Conservation (phyloP, 2,797 vertebrate genomes). For the Oreortyx pictus region DNA sequence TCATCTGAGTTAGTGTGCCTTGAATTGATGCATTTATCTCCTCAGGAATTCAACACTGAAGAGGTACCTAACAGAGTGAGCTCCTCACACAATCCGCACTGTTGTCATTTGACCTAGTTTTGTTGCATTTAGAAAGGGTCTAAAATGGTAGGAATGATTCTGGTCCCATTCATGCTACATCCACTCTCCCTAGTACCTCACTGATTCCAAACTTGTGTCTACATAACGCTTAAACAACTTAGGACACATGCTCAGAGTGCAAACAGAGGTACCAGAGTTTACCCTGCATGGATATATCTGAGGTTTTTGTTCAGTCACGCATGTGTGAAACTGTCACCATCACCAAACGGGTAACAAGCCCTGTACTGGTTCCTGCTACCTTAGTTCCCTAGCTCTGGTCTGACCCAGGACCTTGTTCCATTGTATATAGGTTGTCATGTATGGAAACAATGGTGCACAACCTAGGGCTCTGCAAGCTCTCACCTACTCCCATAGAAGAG, state of each 20-base stretch:
- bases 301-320: neutral
- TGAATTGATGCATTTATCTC: neutral
- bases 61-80: neutral
- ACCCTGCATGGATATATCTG: neutral
- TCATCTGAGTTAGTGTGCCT: neutral
- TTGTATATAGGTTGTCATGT: accelerated
- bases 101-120: neutral
- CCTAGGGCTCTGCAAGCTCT: neutral
- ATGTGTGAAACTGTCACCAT: neutral
- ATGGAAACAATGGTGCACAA: neutral
- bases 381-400: neutral
- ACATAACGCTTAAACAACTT: neutral
- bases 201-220: neutral
- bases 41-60: neutral
- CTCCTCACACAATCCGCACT: neutral
- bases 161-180: neutral
- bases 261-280: neutral
- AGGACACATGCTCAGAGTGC: neutral
- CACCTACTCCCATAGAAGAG: neutral
- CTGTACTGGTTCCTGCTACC: accelerated
- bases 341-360: neutral
- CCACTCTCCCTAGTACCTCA: neutral
- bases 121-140: neutral
- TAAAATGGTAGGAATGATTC: neutral
- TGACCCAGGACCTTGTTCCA: neutral